These are phyloP conservation scores for Zelleria hepariella DNA, from an alignment of 2,888 invertebrate species.

Conservation along the genomic window DNA sequence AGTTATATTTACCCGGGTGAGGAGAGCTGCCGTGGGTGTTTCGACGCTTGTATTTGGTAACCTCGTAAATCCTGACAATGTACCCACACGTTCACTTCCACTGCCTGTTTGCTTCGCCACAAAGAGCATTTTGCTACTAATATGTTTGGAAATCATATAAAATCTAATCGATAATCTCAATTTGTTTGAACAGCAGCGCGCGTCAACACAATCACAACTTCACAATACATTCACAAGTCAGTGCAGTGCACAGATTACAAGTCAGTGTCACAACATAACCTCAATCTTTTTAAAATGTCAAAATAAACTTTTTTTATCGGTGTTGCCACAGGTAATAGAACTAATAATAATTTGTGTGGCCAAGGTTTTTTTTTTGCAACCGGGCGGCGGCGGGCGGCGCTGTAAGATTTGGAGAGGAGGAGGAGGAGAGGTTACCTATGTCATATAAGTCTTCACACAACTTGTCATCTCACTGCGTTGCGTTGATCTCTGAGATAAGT, in stretches of 20 bases:
- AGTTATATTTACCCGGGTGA: constrained; percentile 77
- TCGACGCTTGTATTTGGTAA: constrained; percentile 71
- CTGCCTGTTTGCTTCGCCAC: constrained; percentile 29
- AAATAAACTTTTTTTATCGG: too few relatives aligned
- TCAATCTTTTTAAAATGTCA: too few relatives aligned
- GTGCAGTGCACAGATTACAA: not conserved
- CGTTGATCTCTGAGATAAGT: too few relatives aligned
- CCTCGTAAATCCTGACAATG: constrained; percentile 71
- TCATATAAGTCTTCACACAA: too few relatives aligned
- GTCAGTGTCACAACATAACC: not conserved
- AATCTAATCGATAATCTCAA: not conserved
- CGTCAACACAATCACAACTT: not conserved
- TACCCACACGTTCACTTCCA: constrained; percentile 77
- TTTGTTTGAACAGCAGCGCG: not conserved
- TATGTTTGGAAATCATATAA: not conserved
- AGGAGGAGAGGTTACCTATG: too few relatives aligned
- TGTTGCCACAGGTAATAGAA: too few relatives aligned
- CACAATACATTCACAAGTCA: not conserved
- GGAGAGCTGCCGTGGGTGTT: constrained; percentile 82
- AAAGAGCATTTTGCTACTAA: not conserved
- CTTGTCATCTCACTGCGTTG: too few relatives aligned
- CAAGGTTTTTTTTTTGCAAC: too few relatives aligned
- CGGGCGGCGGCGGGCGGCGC: too few relatives aligned
- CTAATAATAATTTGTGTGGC: too few relatives aligned
- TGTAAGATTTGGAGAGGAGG: too few relatives aligned